Evolutionary conservation across 2,888 invertebrate genomes (phyloP), one percentile per base, ranked within the genome.

Genomic region (Sclerodermus sp.): DNA sequence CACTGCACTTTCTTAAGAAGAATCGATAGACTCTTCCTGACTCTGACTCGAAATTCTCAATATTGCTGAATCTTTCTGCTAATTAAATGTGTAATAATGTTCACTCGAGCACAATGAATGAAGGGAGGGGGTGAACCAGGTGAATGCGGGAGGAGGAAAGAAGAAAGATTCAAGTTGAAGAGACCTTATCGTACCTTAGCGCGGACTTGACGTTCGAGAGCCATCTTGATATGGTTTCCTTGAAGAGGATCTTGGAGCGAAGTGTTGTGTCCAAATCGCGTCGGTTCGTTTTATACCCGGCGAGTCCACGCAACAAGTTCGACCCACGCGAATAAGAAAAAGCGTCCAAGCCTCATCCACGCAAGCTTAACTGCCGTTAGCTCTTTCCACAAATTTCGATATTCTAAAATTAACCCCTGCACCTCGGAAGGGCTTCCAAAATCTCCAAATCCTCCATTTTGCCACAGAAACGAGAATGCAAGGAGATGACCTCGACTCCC

Each of bases 151-250:
- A n/a, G n/a, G n/a, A n/a, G n/a, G n/a, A 23, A 23, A 23, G 23
- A 23, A 23, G 23, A 23, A 23, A 23, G 23, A 8, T 8, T 23
- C 23, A 23, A 23, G 23, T 23, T 23, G 8, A 3, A 23, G 23
- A 8, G n/a, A n/a, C n/a, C 23, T 41, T 23, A 23, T 6, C 53
- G 58, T 77, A 93, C 92, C 90, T 93, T 93, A 79, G 87, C 87
- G 79, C 89, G 89, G 82, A 93, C 90, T 86, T 90, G 90, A 82
- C 93, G 89, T 87, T 93, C 91, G 81, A 93, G 86, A 87, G 93
- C 91, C 93, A 93, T 93, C 78, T 82, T 82, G 66, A 49, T 60
- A 8, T 5, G 23, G 23, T 49, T 47, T 55, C 57, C 55, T 45
- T 53, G 42, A 37, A 58, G 55, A 55, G 53, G 60, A 76, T 73